Evolutionary conservation across 2,888 invertebrate species (phyloP).

Genomic region (Iselma pallidipennis): DNA sequence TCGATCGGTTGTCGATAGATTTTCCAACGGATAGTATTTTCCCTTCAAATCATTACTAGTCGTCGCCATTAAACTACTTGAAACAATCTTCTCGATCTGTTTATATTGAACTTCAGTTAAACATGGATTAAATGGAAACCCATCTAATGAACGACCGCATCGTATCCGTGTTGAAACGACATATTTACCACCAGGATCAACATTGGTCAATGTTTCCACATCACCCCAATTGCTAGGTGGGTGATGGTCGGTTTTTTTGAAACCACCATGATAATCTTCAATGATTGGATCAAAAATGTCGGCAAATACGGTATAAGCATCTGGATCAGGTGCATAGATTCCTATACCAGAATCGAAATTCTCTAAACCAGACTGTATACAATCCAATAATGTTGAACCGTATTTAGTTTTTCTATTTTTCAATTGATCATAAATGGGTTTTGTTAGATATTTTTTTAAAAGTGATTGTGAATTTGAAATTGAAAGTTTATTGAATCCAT

Average conservation of each 20-base stretch:
- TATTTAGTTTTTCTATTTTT: constrained; percentile 62
- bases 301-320: constrained; percentile 67
- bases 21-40: constrained; percentile 88
- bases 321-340: constrained; percentile 69
- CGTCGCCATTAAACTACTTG: constrained; percentile 44
- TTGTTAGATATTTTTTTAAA: constrained; percentile 65
- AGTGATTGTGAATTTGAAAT: constrained; percentile 62
- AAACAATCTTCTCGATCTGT: constrained; percentile 63
- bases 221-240: constrained; percentile 67
- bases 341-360: constrained; percentile 70
- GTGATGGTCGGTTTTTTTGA: constrained; percentile 61
- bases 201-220: constrained; percentile 57
- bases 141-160: constrained; percentile 64
- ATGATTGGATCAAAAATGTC: constrained; percentile 71
- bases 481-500: constrained; percentile 57
- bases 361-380: constrained; percentile 67
- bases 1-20: constrained; percentile 91
- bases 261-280: constrained; percentile 68
- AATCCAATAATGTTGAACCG: constrained; percentile 66
- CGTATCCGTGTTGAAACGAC: constrained; percentile 70
- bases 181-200: constrained; percentile 64
- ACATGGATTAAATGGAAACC: constrained; percentile 72
- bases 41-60: constrained; percentile 82
- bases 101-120: constrained; percentile 66
- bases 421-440: constrained; percentile 59